These are phyloP conservation scores for Deroplatys truncata DNA, from an alignment of 2,888 invertebrate species.

Conservation along the genomic window DNA sequence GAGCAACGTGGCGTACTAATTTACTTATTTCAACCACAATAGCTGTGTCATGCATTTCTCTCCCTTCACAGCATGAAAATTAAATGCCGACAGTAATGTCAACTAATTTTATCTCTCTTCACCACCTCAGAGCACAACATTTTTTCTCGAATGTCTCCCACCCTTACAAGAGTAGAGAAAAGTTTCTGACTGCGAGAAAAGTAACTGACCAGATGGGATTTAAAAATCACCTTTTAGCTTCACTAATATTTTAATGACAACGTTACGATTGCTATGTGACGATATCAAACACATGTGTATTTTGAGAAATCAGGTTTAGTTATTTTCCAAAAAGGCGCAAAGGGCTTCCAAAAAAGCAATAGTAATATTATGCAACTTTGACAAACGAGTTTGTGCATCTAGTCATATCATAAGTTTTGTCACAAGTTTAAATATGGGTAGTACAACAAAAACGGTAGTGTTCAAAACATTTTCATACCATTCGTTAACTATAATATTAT, in stretches of 20 bases:
- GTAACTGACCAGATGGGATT: background rate
- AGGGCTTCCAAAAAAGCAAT: too few relatives aligned
- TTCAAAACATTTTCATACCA: too few relatives aligned
- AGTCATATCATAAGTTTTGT: too few relatives aligned
- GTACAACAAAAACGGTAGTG: too few relatives aligned
- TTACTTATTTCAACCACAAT: background rate
- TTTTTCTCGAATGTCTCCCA: background rate
- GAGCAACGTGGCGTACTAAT: background rate
- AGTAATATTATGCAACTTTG: too few relatives aligned
- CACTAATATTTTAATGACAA: background rate
- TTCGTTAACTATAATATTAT: too few relatives aligned
- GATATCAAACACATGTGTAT: too few relatives aligned
- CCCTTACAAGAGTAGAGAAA: background rate
- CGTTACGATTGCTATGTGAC: background rate
- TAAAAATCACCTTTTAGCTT: background rate
- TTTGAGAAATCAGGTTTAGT: too few relatives aligned
- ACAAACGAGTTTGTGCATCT: too few relatives aligned
- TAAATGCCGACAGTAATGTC: background rate
- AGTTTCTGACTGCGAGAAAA: background rate
- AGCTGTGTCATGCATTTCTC: background rate
- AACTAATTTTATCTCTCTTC: background rate
- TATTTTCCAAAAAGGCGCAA: too few relatives aligned
- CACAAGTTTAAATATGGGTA: too few relatives aligned
- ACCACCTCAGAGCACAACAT: background rate
- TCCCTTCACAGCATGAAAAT: background rate